These are phyloP conservation scores for Notarius lentiginosus DNA, from an alignment of 2,113 vertebrate genomes.

Conservation along the genomic window DNA sequence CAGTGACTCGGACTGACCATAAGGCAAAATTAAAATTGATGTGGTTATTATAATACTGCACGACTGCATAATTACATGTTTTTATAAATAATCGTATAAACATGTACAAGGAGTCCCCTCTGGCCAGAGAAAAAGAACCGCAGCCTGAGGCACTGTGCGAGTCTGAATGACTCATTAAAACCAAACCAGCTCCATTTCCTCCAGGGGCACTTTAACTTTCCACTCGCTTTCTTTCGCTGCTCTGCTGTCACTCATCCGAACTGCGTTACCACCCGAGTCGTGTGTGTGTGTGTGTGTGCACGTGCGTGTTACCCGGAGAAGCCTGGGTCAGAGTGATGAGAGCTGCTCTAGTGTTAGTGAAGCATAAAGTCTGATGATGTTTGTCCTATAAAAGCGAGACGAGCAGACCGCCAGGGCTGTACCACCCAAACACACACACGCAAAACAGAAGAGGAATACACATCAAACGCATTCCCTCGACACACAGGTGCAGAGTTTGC, in stretches of 20 bases:
- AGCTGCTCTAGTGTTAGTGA: slow-evolving; percentile 53
- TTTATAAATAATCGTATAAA: background rate
- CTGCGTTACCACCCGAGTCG: slow-evolving; percentile 1
- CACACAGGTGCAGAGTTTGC: slow-evolving; percentile 31
- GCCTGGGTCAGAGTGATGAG: slow-evolving; percentile 16
- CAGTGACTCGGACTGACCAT: slow-evolving; percentile 42
- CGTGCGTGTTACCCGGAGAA: slow-evolving; percentile 29
- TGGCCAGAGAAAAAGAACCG: slow-evolving; percentile 11
- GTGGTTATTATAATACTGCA: slow-evolving; percentile 7
- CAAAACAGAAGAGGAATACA: slow-evolving; percentile 24
- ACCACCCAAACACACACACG: slow-evolving; percentile 40
- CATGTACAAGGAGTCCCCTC: background rate
- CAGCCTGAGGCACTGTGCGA: slow-evolving; percentile 34
- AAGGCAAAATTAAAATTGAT: slow-evolving; percentile 39
- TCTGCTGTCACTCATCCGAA: background rate
- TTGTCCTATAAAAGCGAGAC: slow-evolving; percentile 69
- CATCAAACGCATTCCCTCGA: slow-evolving; percentile 32
- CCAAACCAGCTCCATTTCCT: slow-evolving; percentile 35
- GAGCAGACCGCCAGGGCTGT: slow-evolving; percentile 23
- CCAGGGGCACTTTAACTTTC: slow-evolving; percentile 13
- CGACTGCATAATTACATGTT: slow-evolving; percentile 18
- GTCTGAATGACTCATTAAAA: slow-evolving; percentile 39
- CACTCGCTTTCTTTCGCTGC: slow-evolving; percentile 22
- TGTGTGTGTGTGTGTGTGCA: background rate
- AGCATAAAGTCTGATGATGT: slow-evolving; percentile 59